Evolutionary conservation across 2,113 vertebrate species (phyloP), one percentile per base, ranked within the genome.

Genomic region (Numenius arquata): DNA sequence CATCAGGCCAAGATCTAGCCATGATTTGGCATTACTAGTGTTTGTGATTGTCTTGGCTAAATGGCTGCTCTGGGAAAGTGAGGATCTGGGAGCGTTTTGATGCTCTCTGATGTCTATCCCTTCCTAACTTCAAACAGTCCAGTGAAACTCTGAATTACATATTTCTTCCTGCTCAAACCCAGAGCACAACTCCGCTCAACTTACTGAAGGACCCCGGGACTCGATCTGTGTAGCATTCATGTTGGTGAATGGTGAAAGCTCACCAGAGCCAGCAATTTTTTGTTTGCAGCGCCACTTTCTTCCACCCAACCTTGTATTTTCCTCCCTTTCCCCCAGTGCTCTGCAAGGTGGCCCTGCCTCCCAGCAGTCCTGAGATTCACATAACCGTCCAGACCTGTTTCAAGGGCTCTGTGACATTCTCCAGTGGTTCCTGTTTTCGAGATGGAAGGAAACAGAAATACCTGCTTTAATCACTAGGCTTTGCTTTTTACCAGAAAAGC

Each of bases 21-120:
- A 41, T 93, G 70, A 94, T 89, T 91, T 94, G 81, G 59, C 68
- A 85, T 48, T 85, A 52, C 73, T 75, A 65, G n/a, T 78, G 55
- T 65, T 93, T 61, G 62, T 76, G 75, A 85, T 96, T 95, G 62
- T 93, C 53, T 92, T 93, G 95, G 77, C 79, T 93, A 78, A 86
- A 81, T 79, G 79, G 87, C 77, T 93, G 74, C 83, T 85, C 61
- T 91, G 87, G 80, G 80, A 88, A 81, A 92, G 66, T n/a, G 74
- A 85, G 78, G 53, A 68, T 58, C 41, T 55, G 66, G 58, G 76
- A 92, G 88, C 43, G 22, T 85, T 89, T 36, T 94, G 85, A 43
- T 88, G 68, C 76, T 83, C 85, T 75, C 47, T 61, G 45, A 36
- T 40, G 61, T 78, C 82, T 77, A 7, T 61, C 22, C 8, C 8